Evolutionary conservation across 2,888 invertebrate species (phyloP), one percentile per base, ranked within the genome.

Genomic region (Microplitis manilae): DNA sequence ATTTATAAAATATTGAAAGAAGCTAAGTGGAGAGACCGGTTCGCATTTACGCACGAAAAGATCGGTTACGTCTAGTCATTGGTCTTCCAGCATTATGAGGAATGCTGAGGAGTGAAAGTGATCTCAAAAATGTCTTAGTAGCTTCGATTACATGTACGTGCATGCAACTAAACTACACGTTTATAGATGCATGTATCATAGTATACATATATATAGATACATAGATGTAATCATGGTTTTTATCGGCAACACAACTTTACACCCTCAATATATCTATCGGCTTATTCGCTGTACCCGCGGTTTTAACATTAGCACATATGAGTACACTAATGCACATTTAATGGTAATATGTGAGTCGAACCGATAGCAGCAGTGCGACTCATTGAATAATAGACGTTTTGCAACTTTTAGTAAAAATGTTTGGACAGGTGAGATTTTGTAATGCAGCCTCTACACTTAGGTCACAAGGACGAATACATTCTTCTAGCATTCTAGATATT

Each of bases 21-120:
- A 71, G 40, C 50, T n/a, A 60, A 17, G 30, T 71, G 13, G n/a
- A 61, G 61, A n/a, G 38, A 30, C 60, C 61, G 62, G 62, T n/a
- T 69, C 40, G 60, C 15, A 39, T 64, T 30, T 15, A 61, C 59
- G 61, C 38, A 15, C 68, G 64, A 69, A 77, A 73, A 68, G 38
- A 73, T 69, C 40, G n/a, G 76, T 73, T 69, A 59, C 68, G 68
- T 69, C 62, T 40, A 73, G 62, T 69, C 50, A 39, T 68, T 60
- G 71, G 65, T 84, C 83, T 81, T 84, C 77, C 84, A 84, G 84
- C 83, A 83, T 84, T 82, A 81, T 75, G 82, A 62, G 79, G 81
- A 80, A 84, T 83, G 83, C 80, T 79, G 83, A 83, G 85, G 68
- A 86, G 89, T 88, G 89, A 89, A 89, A 89, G 89, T 88, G 85